Conservation (phyloP, 2,888 invertebrate species). For the Chaetoderma sp. region DNA sequence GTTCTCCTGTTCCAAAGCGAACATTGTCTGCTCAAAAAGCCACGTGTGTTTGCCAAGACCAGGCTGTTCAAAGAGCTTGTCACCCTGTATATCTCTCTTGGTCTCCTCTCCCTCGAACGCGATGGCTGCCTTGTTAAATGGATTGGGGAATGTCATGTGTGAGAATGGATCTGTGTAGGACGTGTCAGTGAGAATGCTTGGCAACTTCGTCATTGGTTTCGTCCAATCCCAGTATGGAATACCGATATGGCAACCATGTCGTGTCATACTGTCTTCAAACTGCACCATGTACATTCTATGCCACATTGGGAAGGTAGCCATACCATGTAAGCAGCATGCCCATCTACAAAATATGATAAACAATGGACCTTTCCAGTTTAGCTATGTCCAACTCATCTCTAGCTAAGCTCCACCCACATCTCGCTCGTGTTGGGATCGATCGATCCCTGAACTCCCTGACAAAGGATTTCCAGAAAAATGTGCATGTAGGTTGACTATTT, state of each 20-base stretch:
- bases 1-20: slow-evolving; percentile 28
- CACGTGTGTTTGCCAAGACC: slow-evolving; percentile 28
- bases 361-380: too few relatives aligned
- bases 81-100: slow-evolving; percentile 26
- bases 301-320: slow-evolving; percentile 43
- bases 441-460: too few relatives aligned
- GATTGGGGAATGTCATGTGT: slow-evolving; percentile 22
- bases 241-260: slow-evolving; percentile 36
- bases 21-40: slow-evolving; percentile 34
- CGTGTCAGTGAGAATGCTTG: slow-evolving; percentile 21
- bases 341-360: too few relatives aligned
- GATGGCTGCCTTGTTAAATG: slow-evolving; percentile 33
- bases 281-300: slow-evolving; percentile 41
- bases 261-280: slow-evolving; percentile 35
- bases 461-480: too few relatives aligned
- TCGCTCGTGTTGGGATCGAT: too few relatives aligned
- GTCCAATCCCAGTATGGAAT: slow-evolving; percentile 42
- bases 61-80: slow-evolving; percentile 9
- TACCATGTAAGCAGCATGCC: slow-evolving; percentile 42
- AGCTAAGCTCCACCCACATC: too few relatives aligned
- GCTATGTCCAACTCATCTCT: too few relatives aligned
- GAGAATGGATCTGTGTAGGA: slow-evolving; percentile 27
- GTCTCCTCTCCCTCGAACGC: slow-evolving; percentile 28
- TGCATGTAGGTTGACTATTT: too few relatives aligned
- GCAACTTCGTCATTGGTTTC: slow-evolving; percentile 21